Evolutionary conservation across 1,140 invertebrate genomes (phyloP), one percentile per base, ranked within the genome.

Genomic region (Agrilus planipennis): DNA sequence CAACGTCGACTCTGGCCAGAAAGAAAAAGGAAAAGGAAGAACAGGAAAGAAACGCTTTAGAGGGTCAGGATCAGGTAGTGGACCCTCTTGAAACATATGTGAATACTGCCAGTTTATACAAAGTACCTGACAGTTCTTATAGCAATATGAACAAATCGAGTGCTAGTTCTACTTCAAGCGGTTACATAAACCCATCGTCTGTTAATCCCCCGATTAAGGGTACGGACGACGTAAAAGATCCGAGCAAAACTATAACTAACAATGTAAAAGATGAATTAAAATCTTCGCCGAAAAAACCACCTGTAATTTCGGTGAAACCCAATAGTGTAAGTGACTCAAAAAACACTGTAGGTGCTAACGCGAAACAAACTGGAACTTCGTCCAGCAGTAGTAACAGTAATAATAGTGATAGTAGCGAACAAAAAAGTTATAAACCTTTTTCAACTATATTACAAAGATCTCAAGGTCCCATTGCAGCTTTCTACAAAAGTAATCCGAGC

Each of bases 111-210:
- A 66, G 65, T 4, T 56, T 71, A 36, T 76, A 75, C 47, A 76
- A 73, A 49, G 55, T 69, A 0, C 68, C 72, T 0, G 70, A 71
- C 7, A 74, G 70, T 40, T 64, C 77, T 15, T 77, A 78, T 44
- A 68, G 67, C 55, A 69, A 73, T 51, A 69, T 73, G 48, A 65
- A 53, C 35, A 79, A 77, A 52, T 74, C 61, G 0, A 63, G 49
- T 34, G 62, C 69, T 1, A 68, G 68, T 45, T 78, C 77, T 0
- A 80, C 75, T 0, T 79, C 76, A 29, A 80, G 77, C 32, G 79
- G 79, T 1, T 84, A 85, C 55, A 66, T 84, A 29, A 71, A 76
- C 49, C 79, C 82, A 1, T 75, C 79, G 5, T 71, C 75, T 4
- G 63, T 80, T 1, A 81, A 80, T 51, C 63, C 72, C 18, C 76